phyloP scores from a whole-genome alignment of 2,888 invertebrate species.

The Helleia helle region DNA sequence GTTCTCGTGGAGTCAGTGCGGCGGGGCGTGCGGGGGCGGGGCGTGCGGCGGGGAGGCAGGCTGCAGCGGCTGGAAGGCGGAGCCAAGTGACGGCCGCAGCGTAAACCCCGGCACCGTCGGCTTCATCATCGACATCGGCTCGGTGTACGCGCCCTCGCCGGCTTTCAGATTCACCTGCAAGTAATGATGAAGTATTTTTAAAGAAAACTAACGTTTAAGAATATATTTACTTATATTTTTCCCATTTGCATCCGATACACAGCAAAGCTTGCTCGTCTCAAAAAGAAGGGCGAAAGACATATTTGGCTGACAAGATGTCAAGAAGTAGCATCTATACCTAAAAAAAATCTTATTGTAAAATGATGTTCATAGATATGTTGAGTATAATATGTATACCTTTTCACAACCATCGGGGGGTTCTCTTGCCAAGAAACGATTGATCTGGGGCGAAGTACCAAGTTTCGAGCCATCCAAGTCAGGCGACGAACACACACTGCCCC shows the following conservation, averaged over 20 bases:
- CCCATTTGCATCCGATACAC: too few relatives aligned
- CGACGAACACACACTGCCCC: conserved; percentile 83
- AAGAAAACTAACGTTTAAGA: too few relatives aligned
- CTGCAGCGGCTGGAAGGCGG: conserved; percentile 85
- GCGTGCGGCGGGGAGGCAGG: conserved; percentile 30
- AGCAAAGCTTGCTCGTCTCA: too few relatives aligned
- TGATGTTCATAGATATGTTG: not conserved
- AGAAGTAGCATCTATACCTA: too few relatives aligned
- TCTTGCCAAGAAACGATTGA: conserved; percentile 87
- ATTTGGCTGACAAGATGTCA: too few relatives aligned
- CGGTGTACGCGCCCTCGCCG: conserved; percentile 50
- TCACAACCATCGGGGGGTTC: conserved; percentile 94
- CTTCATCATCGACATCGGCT: conserved; percentile 63
- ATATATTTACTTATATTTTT: too few relatives aligned
- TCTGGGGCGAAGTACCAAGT: conserved; percentile 87
- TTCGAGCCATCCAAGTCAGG: conserved; percentile 82
- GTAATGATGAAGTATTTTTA: too few relatives aligned
- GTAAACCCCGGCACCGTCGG: conserved; percentile 80
- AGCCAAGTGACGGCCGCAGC: conserved; percentile 84
- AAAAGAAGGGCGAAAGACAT: too few relatives aligned
- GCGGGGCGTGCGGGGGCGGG: conserved; percentile 20
- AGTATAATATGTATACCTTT: conserved; percentile 63
- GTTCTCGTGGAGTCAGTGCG: conserved; percentile 16
- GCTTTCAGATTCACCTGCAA: conserved; percentile 77
- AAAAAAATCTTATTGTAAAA: too few relatives aligned